Conservation (phyloP, 2,888 invertebrate genomes). For the Nomada goodeniana region DNA sequence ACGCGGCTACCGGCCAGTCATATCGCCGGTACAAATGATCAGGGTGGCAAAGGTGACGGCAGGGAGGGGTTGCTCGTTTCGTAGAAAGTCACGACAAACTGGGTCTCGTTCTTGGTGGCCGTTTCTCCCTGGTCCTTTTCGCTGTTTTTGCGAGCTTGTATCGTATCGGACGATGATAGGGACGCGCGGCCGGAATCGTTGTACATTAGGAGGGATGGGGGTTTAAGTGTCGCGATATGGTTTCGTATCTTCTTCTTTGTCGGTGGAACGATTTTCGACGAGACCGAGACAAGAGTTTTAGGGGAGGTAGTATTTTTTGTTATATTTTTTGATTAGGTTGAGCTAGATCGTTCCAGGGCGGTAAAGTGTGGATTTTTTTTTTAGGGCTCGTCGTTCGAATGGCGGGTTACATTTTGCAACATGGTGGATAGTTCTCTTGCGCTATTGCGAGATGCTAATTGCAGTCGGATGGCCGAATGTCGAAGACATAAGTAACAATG, state of each 20-base stretch:
- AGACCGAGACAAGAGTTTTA: constrained; percentile 6
- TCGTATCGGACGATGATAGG: constrained; percentile 69
- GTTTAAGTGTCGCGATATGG: constrained; percentile 37
- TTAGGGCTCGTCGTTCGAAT: no score
- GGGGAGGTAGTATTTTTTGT: background rate
- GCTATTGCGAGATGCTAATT: no score
- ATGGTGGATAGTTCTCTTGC: no score
- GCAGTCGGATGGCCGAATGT: no score
- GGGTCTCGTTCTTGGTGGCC: constrained; percentile 43
- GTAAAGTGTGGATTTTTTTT: no score
- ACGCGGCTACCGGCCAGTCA: constrained; percentile 1
- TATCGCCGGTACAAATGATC: constrained; percentile 49
- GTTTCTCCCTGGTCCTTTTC: constrained; percentile 24
- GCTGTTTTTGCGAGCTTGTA: constrained; percentile 48
- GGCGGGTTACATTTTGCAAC: no score
- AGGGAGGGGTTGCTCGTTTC: constrained; percentile 7
- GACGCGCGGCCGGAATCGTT: constrained; percentile 25
- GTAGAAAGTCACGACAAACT: constrained; percentile 27
- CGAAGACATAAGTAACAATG: no score
- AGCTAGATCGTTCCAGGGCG: no score
- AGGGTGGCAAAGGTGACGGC: constrained; percentile 46
- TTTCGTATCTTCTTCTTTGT: constrained; percentile 15
- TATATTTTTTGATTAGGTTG: background rate
- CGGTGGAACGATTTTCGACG: background rate
- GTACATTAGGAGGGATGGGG: constrained; percentile 39